Evolutionary conservation across 2,797 vertebrate genomes (phyloP).

Genomic region (Tangara arthus): DNA sequence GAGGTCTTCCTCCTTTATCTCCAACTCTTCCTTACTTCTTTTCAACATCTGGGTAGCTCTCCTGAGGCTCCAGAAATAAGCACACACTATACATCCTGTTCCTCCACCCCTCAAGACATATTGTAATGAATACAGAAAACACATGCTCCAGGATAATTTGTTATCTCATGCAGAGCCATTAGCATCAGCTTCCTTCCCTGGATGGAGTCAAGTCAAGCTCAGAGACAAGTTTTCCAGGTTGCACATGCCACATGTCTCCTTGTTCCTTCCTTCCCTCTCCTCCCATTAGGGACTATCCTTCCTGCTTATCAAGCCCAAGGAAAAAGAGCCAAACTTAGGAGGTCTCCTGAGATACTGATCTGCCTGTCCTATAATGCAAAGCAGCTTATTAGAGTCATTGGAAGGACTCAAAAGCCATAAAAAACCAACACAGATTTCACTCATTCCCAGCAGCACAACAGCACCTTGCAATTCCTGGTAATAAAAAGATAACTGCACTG

Average conservation of each 20-base stretch:
- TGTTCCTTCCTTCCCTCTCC: slow-evolving; percentile 10
- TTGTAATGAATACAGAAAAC: neutral
- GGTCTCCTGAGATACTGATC: neutral
- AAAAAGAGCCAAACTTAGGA: neutral
- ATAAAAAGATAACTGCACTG: neutral
- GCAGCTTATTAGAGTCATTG: neutral
- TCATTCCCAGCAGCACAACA: neutral
- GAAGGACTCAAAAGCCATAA: neutral
- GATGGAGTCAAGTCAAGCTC: slow-evolving; percentile 36
- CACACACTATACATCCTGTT: neutral
- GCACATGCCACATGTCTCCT: slow-evolving; percentile 21
- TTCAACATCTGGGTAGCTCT: slow-evolving; percentile 42
- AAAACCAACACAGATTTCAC: neutral
- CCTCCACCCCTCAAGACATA: neutral
- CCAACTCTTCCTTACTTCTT: neutral
- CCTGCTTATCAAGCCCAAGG: slow-evolving; percentile 24
- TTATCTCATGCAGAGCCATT: slow-evolving; percentile 25
- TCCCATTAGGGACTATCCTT: slow-evolving; percentile 23
- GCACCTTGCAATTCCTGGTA: neutral
- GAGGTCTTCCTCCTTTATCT: slow-evolving; percentile 40
- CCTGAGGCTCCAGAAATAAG: slow-evolving; percentile 34
- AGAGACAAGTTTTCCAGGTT: slow-evolving; percentile 43
- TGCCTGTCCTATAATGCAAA: slow-evolving; percentile 15
- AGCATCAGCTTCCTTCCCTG: slow-evolving; percentile 2
- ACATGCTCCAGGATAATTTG: neutral